Conservation (phyloP, 2,888 invertebrate species). For the Polyommatus icarus region DNA sequence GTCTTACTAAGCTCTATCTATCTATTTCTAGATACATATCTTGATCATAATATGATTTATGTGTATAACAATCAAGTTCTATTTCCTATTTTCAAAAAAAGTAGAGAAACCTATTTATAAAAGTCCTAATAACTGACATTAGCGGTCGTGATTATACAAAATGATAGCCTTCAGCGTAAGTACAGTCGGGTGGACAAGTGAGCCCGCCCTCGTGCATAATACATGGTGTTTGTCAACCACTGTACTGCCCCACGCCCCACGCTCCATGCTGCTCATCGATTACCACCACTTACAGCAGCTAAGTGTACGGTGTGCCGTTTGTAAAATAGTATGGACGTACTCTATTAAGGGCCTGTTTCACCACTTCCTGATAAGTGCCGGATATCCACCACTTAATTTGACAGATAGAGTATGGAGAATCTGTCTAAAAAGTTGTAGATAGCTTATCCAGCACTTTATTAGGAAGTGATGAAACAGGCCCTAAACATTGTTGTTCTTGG, state of each 20-base stretch:
- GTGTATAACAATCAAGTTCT: not conserved
- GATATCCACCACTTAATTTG: too few species aligned
- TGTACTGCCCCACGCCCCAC: conserved; percentile 39
- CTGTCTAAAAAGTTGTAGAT: too few species aligned
- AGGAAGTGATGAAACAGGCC: too few species aligned
- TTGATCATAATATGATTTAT: too few species aligned
- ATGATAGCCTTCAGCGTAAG: conserved; percentile 1
- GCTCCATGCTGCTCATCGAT: conserved; percentile 47
- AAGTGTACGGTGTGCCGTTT: not conserved
- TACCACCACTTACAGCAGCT: conserved; percentile 33
- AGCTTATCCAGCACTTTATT: too few species aligned
- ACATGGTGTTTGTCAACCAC: conserved; percentile 51
- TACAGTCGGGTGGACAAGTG: not conserved
- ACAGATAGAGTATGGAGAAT: too few species aligned
- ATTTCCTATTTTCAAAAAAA: not conserved
- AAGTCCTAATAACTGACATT: not conserved
- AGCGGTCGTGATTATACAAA: not conserved
- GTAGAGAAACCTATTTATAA: not conserved
- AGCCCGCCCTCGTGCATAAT: conserved; percentile 47
- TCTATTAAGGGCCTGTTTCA: too few species aligned
- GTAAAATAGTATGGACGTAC: not conserved
- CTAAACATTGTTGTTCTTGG: too few species aligned
- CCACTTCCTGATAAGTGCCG: too few species aligned
- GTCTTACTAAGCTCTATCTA: too few species aligned
- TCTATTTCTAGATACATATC: too few species aligned